These are phyloP conservation scores for Folsomia candida DNA, from an alignment of 2,888 invertebrate species.

Conservation along the genomic window DNA sequence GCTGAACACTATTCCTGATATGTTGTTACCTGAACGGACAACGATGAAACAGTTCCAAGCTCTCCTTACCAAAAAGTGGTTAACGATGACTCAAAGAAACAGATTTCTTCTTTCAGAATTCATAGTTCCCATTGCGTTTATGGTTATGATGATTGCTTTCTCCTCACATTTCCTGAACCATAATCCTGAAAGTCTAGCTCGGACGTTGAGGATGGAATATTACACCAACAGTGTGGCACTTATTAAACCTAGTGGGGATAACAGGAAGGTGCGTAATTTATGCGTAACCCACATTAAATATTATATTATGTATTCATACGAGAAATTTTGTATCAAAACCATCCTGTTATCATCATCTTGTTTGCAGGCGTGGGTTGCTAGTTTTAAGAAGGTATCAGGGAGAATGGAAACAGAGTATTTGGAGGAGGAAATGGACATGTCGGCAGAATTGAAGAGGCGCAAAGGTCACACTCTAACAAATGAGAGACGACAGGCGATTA, in stretches of 20 bases:
- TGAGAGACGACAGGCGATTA: conserved; percentile 13
- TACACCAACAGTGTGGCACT: conserved; percentile 19
- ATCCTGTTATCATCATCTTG: neutral
- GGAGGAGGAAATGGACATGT: neutral
- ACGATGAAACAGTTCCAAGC: neutral
- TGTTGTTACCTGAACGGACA: neutral
- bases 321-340: neutral
- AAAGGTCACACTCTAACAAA: conserved; percentile 15
- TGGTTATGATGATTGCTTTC: conserved; percentile 6
- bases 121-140: conserved; percentile 22
- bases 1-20: neutral
- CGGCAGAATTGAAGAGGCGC: conserved; percentile 2
- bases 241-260: conserved; percentile 3
- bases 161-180: conserved; percentile 10
- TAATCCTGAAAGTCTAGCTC: conserved; percentile 23
- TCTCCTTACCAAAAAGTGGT: neutral
- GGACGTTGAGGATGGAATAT: conserved; percentile 9
- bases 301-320: neutral
- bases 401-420: neutral
- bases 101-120: conserved; percentile 15
- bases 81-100: conserved; percentile 24
- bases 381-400: neutral
- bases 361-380: neutral
- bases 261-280: neutral
- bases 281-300: neutral